These are phyloP conservation scores for Pontoporia blainvillei DNA, from an alignment of 2,113 vertebrate species.

Conservation along the genomic window DNA sequence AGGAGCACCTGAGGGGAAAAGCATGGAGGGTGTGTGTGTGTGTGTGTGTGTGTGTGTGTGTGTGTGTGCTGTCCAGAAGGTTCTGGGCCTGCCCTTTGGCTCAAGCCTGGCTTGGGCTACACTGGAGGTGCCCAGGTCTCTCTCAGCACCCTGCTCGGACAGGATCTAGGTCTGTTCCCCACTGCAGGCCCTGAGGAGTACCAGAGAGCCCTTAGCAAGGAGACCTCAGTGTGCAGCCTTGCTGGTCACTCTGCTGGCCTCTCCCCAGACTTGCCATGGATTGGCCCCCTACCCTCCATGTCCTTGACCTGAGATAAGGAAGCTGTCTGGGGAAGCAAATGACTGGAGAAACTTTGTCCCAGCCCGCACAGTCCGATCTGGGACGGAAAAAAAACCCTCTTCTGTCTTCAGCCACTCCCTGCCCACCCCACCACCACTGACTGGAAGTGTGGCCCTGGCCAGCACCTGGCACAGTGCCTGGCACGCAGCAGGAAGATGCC, in stretches of 20 bases:
- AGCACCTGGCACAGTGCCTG: not conserved
- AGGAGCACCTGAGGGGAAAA: not conserved
- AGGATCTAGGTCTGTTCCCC: not conserved
- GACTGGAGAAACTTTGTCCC: not conserved
- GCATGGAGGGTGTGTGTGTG: too few relatives aligned
- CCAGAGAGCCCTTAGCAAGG: not conserved
- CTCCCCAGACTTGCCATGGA: not conserved
- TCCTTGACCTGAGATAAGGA: not conserved
- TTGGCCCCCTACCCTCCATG: not conserved
- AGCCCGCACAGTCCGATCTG: not conserved
- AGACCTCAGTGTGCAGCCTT: not conserved
- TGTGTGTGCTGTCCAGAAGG: not conserved
- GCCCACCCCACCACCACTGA: not conserved
- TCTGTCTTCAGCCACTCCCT: not conserved
- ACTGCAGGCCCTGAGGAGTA: not conserved
- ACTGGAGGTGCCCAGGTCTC: not conserved
- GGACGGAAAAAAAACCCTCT: not conserved
- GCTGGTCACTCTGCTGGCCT: not conserved
- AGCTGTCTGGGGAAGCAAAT: conserved; percentile 38
- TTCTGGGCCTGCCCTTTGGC: not conserved
- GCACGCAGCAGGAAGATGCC: not conserved
- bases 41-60: too few relatives aligned
- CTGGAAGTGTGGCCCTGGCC: not conserved
- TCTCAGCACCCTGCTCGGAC: too few relatives aligned
- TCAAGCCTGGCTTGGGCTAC: not conserved